Conservation (phyloP, 2,888 invertebrate species). For the Lingula anatina region DNA sequence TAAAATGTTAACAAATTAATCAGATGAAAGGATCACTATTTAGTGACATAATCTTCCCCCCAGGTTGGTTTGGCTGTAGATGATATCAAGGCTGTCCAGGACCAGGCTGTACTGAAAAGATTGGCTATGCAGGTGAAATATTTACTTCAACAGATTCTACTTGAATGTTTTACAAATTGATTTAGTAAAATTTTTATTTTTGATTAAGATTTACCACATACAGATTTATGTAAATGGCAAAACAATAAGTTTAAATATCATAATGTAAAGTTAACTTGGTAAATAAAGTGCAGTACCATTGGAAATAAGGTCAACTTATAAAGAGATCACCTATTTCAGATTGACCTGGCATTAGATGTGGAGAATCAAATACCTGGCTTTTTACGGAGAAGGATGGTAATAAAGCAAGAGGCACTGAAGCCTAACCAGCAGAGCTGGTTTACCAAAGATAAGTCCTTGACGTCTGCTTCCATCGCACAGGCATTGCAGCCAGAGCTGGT, state of each 20-base stretch:
- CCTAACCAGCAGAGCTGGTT: slow-evolving; percentile 37
- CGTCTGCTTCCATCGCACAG: slow-evolving; percentile 29
- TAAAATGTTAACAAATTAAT: too few species aligned
- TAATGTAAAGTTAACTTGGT: not conserved
- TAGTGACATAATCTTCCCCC: not conserved
- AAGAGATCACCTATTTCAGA: slow-evolving; percentile 36
- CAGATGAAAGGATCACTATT: too few species aligned
- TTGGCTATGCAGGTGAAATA: slow-evolving; percentile 45
- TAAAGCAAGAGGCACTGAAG: slow-evolving; percentile 29
- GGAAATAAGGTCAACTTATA: too few species aligned
- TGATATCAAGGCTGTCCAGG: slow-evolving; percentile 57
- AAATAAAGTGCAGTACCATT: not conserved
- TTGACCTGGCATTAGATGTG: slow-evolving; percentile 53
- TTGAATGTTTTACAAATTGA: too few species aligned
- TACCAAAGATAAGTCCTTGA: slow-evolving; percentile 19
- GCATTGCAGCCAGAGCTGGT: slow-evolving; percentile 46
- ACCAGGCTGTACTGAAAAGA: slow-evolving; percentile 54
- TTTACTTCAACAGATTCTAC: not conserved
- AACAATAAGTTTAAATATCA: not conserved
- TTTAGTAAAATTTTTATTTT: too few species aligned
- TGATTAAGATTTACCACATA: too few species aligned
- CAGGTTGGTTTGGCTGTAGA: slow-evolving; percentile 57
- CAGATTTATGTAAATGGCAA: too few species aligned
- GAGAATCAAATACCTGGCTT: slow-evolving; percentile 51
- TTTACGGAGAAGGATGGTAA: slow-evolving; percentile 41